Evolutionary conservation across 2,797 vertebrate species (phyloP), one percentile per base, ranked within the genome.

Genomic region (Agapornis canus): DNA sequence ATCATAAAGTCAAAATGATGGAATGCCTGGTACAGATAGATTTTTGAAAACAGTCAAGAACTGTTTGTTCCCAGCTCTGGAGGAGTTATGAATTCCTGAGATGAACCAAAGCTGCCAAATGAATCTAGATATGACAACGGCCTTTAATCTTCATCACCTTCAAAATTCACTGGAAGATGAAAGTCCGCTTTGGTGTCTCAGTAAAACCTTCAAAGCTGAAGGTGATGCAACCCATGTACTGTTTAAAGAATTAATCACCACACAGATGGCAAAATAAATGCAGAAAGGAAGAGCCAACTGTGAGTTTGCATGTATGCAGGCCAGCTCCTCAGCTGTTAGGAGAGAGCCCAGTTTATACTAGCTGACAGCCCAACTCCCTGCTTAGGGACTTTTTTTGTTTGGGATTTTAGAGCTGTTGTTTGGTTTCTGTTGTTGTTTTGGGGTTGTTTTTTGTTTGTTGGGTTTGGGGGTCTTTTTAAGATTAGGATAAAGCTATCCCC

Each of bases 11-110:
- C 73, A 93, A 68, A 90, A 75, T 86, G 77, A 94, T 59, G 32
- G 73, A 77, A 82, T 93, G 60, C 80, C 83, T 94, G 61, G 71
- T 87, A 63, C 51, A 81, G 95, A 82, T 68, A 84, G 91, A 83
- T 87, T 97, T 97, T 94, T 94, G 69, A 95, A 95, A 97, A 96
- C 83, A 96, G 90, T 96, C 19, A 26, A 92, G 93, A 97, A 97
- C 89, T 92, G 73, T 90, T 85, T 95, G 94, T 89, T 93, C 80
- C 77, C 87, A 91, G 69, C 26, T 51, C 78, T 84, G 91, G 85
- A 94, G 64, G 81, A 85, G 73, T 77, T 61, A 37, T 8, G n/a
- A 88, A 91, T 89, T 90, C 79, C 91, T 27, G 42, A 63, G 45
- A 85, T 70, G 65, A 61, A 73, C 76, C 13, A 63, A 11, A 51